phyloP scores from a whole-genome alignment of 2,797 vertebrate species.

The Onychomys torridus region DNA sequence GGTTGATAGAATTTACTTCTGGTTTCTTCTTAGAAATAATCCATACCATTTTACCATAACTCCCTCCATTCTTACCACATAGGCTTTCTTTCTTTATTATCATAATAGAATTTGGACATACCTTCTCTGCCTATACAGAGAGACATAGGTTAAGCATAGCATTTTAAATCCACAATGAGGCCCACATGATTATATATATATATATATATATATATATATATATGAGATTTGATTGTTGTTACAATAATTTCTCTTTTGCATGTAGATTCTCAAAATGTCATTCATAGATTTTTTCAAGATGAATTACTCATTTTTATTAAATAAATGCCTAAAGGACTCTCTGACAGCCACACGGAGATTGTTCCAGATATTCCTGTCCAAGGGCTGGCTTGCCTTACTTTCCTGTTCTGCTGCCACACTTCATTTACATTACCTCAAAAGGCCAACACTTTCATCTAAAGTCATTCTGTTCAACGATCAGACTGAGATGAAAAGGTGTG shows the following conservation, averaged over 20 bases:
- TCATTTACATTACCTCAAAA: slow-evolving; percentile 12
- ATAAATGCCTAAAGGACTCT: not conserved
- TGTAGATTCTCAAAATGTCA: not conserved
- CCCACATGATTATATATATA: not conserved
- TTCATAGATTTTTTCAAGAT: not conserved
- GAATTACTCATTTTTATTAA: not conserved
- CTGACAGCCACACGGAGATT: not conserved
- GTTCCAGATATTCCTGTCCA: not conserved
- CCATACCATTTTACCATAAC: accelerated
- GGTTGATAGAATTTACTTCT: not conserved
- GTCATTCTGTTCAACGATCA: slow-evolving; percentile 47
- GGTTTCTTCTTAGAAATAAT: not conserved
- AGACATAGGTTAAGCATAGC: not conserved
- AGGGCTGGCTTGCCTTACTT: not conserved
- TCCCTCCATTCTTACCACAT: not conserved
- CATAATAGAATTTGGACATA: not conserved
- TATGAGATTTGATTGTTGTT: not conserved
- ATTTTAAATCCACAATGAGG: not conserved
- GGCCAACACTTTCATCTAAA: not conserved
- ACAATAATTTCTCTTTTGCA: not conserved
- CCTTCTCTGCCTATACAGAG: not conserved
- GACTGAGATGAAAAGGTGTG: slow-evolving; percentile 63
- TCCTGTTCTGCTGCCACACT: not conserved
- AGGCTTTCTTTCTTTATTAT: not conserved
- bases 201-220: not conserved